Percentiles rank a stretch among this genome's conserved stretches.
Evolutionary conservation across 2,888 invertebrate species (phyloP).

Genomic region (Metacarcinus magister): DNA sequence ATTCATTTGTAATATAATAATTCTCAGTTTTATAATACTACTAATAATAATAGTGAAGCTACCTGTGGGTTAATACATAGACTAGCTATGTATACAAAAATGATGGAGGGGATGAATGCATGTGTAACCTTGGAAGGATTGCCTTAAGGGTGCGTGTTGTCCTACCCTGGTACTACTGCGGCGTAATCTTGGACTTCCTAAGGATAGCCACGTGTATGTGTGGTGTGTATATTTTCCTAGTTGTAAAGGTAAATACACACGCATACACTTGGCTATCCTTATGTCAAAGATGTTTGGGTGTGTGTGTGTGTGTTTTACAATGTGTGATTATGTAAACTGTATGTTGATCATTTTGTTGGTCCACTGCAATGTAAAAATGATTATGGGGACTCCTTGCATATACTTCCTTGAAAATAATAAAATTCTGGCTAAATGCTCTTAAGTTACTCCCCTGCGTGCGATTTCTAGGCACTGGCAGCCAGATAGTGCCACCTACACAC

Average conservation of each 20-base stretch:
- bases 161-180: no score
- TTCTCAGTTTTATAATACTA: neutral
- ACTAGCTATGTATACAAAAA: neutral
- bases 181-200: neutral
- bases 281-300: no score
- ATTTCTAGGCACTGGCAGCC: neutral
- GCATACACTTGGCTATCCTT: no score
- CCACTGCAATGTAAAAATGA: neutral
- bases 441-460: neutral
- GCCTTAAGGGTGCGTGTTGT: no score
- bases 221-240: no score
- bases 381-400: neutral
- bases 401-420: neutral
- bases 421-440: neutral
- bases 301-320: no score
- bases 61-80: neutral
- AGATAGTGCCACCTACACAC: no score
- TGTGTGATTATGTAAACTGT: neutral
- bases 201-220: neutral
- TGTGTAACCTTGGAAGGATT: no score
- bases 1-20: slow-evolving; percentile 4
- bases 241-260: no score
- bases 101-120: neutral
- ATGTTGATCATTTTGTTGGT: neutral
- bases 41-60: neutral